Percentiles rank a stretch among this genome's conserved stretches.
These are phyloP conservation scores for Dufourea novaeangliae DNA, from an alignment of 1,140 invertebrate species.

Conservation along the genomic window DNA sequence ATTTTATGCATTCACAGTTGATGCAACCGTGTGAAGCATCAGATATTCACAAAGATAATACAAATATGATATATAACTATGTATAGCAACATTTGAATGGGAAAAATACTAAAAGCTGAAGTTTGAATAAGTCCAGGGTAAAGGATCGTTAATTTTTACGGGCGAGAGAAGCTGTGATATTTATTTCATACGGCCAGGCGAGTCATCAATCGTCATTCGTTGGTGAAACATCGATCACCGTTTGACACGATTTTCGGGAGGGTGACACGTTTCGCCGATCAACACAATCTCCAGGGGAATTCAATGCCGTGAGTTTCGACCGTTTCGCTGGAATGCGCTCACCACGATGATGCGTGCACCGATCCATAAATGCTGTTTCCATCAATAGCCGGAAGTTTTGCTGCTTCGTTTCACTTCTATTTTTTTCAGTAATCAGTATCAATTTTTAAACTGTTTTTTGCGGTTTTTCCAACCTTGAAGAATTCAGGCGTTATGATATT, in stretches of 20 bases:
- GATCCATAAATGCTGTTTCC: constrained; percentile 52
- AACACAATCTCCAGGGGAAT: constrained; percentile 37
- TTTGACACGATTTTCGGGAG: constrained; percentile 47
- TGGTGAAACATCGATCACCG: constrained; percentile 46
- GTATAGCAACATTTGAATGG: too few relatives aligned
- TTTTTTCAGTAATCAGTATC: constrained; percentile 21
- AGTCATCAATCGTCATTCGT: constrained; percentile 58
- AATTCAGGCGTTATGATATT: background rate
- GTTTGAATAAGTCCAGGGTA: background rate
- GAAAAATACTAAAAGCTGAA: too few relatives aligned
- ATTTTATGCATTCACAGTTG: too few relatives aligned
- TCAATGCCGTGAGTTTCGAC: constrained; percentile 25
- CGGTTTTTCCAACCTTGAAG: background rate
- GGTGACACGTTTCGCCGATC: constrained; percentile 8
- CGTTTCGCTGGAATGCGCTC: constrained; percentile 42
- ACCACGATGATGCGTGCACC: constrained; percentile 45
- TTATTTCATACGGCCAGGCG: constrained; percentile 32
- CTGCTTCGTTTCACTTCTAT: constrained; percentile 18
- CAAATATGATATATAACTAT: too few relatives aligned
- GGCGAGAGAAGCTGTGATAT: background rate
- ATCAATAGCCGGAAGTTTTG: constrained; percentile 35
- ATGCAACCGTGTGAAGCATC: too few relatives aligned
- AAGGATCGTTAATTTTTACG: background rate
- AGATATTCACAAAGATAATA: too few relatives aligned
- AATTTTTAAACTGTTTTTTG: background rate